Evolutionary conservation across 2,797 vertebrate genomes (phyloP), one percentile per base, ranked within the genome.

Genomic region (Myotis myotis): DNA sequence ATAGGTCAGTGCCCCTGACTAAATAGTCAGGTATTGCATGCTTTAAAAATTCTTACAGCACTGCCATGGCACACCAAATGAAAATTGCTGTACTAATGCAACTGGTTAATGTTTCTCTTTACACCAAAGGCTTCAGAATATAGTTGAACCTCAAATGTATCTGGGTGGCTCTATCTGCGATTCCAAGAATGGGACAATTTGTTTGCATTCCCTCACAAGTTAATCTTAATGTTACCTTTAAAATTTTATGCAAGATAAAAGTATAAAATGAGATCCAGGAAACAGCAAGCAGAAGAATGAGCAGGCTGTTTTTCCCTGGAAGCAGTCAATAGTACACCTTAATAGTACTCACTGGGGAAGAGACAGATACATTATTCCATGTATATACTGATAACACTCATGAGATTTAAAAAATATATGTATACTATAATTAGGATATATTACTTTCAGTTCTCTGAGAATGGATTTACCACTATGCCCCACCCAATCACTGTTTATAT

Each of bases 181-280:
- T 41, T 70, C 82, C 22, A 87, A 94, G 71, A 93, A 84, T 64
- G 28, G 30, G 51, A 92, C 9, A 93, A 87, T 91, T 51, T 74
- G 49, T 78, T 57, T 85, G 33, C 11, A 41, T 72, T 92, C 20
- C 38, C 53, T 91, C 60, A 71, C 23, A 95, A 82, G 15, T 33
- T 75, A 84, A 93, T 85, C 72, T 88, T 49, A 79, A 5, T 70
- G 47, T 78, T 91, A 92, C 17, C 15, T 94, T 84, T 41, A 89
- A 87, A 92, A 89, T 60, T 53, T 71, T 8, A 86, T 57, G 30
- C 36, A 68, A 85, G 22, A 92, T 55, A 79, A 55, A 82, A n/a
- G 9, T 49, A 88, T 10, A 6, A 68, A 92, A 90, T 55, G 36
- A 89, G 23, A 95, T 81, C 28, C 47, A 72, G 28, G 38, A 64